Evolutionary conservation across 2,888 invertebrate species (phyloP).

Genomic region (Minunthozetes semirufus): DNA sequence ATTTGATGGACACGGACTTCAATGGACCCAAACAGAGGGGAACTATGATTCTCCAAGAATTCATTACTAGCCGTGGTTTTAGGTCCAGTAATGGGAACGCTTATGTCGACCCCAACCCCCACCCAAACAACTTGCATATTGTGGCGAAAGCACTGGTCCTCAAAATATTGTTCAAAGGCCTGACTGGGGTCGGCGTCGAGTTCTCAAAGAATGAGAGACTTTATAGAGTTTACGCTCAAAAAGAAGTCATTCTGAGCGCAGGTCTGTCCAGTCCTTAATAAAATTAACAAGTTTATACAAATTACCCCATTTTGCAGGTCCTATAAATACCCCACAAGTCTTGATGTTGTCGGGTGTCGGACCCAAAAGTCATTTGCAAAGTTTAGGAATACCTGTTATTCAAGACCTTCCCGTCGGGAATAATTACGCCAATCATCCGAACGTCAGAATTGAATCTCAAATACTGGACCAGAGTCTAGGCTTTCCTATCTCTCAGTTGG

Average conservation of each 20-base stretch:
- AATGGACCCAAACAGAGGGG: constrained; percentile 21
- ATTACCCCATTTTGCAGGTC: not conserved
- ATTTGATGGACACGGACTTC: no score
- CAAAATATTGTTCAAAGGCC: constrained; percentile 11
- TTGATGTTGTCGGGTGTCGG: not conserved
- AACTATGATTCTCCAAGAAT: not conserved
- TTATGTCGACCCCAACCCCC: constrained; percentile 13
- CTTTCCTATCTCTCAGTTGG: no score
- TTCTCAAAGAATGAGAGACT: not conserved
- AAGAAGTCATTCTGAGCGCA: not conserved
- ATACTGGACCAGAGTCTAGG: not conserved
- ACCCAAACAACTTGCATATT: constrained; percentile 14
- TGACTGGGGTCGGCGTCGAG: not conserved
- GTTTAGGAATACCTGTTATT: not conserved
- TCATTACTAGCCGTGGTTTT: not conserved
- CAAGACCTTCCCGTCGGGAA: not conserved
- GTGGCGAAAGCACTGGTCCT: constrained; percentile 13
- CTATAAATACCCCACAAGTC: not conserved
- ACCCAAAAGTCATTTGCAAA: not conserved
- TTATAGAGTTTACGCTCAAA: not conserved
- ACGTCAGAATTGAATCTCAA: not conserved
- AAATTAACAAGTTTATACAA: no score
- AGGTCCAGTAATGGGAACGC: not conserved
- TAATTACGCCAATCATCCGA: not conserved
- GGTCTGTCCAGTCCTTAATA: no score